These are phyloP conservation scores for Alexandromys fortis DNA, from an alignment of 2,113 vertebrate species.

Conservation along the genomic window DNA sequence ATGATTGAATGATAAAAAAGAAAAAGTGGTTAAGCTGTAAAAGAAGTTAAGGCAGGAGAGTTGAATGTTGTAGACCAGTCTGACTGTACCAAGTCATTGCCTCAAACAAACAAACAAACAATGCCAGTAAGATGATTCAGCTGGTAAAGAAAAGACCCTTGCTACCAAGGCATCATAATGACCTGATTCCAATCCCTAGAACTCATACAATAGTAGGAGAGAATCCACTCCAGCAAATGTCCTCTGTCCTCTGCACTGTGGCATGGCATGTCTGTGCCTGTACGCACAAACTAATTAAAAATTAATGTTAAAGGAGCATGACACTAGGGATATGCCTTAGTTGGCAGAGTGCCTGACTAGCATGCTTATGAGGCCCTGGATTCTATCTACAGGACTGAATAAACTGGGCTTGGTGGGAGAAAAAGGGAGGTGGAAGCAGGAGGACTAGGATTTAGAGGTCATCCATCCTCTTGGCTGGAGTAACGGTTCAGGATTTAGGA, in stretches of 20 bases:
- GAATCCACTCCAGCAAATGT: neutral
- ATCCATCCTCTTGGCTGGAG: neutral
- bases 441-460: neutral
- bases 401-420: neutral
- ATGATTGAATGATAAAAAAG: neutral
- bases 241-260: neutral
- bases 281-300: neutral
- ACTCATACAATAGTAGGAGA: no score
- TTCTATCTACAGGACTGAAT: neutral
- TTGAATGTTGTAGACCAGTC: neutral
- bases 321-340: neutral
- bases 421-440: neutral
- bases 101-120: neutral
- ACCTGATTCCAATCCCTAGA: neutral
- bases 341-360: neutral
- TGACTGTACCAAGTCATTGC: neutral
- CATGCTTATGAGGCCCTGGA: neutral
- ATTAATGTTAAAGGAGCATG: neutral
- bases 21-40: neutral
- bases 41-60: neutral
- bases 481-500: neutral
- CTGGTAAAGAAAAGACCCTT: neutral
- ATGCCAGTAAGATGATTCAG: neutral
- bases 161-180: neutral
- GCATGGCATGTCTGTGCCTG: no score